Conservation (phyloP, 1,140 invertebrate genomes). For the Pseudomyrmex concolor region DNA sequence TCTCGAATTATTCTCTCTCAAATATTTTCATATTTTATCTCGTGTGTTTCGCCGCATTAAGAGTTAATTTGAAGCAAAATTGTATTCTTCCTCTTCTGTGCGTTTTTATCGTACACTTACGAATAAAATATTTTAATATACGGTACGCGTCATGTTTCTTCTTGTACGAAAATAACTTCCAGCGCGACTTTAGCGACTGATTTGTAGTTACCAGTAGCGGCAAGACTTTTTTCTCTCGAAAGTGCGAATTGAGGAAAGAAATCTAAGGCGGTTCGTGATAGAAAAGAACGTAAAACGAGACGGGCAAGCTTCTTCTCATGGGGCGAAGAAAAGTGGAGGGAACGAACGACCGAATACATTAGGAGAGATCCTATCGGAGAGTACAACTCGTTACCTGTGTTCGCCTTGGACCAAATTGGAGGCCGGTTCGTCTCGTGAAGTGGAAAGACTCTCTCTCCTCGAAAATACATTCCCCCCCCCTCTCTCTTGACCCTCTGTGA, state of each 20-base stretch:
- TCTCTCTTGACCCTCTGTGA: constrained; percentile 66
- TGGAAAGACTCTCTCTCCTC: constrained; percentile 55
- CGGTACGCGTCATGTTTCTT: neutral
- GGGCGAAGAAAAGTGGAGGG: constrained; percentile 5
- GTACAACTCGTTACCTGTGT: constrained; percentile 77
- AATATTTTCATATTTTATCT: constrained; percentile 6
- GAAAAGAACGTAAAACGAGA: constrained; percentile 34
- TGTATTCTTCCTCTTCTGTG: neutral
- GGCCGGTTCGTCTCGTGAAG: constrained; percentile 64
- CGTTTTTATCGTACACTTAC: too few relatives aligned
- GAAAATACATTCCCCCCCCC: constrained; percentile 66
- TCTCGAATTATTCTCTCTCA: too few relatives aligned
- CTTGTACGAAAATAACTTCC: neutral
- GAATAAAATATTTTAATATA: neutral
- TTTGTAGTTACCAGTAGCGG: constrained; percentile 10
- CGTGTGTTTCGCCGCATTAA: too few relatives aligned
- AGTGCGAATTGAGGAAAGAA: neutral
- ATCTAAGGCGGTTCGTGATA: constrained; percentile 31
- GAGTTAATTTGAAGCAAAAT: neutral
- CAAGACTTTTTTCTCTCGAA: neutral
- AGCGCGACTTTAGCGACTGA: neutral
- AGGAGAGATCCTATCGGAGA: constrained; percentile 73
- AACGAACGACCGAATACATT: constrained; percentile 74
- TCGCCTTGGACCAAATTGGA: constrained; percentile 74
- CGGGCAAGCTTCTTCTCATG: constrained; percentile 11